Base-by-base conservation (phyloP, 1,140 invertebrate genomes). In the Choristoneura fumiferana region DNA sequence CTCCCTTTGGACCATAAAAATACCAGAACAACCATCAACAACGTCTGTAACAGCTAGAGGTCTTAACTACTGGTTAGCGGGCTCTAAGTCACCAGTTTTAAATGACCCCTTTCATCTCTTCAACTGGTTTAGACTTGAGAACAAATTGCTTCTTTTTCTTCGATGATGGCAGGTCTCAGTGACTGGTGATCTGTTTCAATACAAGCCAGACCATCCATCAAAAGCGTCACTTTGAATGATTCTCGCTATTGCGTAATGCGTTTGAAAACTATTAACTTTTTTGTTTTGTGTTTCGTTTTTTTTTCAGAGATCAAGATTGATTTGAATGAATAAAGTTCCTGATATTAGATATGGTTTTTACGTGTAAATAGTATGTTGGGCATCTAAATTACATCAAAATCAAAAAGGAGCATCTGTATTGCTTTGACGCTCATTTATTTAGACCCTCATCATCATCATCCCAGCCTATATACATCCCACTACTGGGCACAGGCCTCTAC, bases 151-250 rank as follows among this genome's bases (percentile, higher is more conserved):
- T 49, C 3, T 1, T 14, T n/a, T 14, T 17, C 12, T 49, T 10
- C 43, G 6, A 13, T 13, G 22, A 29, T 8, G 4, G n/a, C 17
- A 57, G 70, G 34, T 70, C 69, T 67, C 22, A 9, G 4, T 15
- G 1, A 0, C 54, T 73, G 70, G 70, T 54, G 58, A 59, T 22
- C 54, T 57, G 55, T 60, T 64, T 69, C 67, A 65, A 61, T 65
- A 77, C 70, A 67, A 62, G 62, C 57, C 58, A 52, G 61, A 64
- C 73, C 73, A 81, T 81, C 78, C 73, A 81, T 81, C 78, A 81
- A 71, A 35, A 58, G 55, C 64, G 73, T 65, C 65, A 69, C 63
- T 71, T 74, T 65, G 67, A 71, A 67, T 67, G 66, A 73, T 71
- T 65, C 60, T 58, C 62, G 62, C 63, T 70, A 73, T 80, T 76